Base-by-base conservation (phyloP, 1,140 invertebrate genomes). In the Papilio polytes region DNA sequence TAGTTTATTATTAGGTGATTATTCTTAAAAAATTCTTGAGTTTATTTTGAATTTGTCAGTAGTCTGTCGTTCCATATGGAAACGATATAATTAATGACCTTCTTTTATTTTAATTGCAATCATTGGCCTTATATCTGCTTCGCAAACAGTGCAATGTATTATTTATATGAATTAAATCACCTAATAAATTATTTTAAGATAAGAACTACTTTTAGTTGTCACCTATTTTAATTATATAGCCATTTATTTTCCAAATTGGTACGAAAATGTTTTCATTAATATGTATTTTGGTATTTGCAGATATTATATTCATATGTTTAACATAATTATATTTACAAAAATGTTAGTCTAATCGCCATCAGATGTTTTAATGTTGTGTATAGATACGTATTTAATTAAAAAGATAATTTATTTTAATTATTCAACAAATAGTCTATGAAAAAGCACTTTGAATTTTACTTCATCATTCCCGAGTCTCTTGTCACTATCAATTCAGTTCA, bases 401-500 rank as follows among this genome's bases (percentile, higher is more conserved):
- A 6, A 8, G 36, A 41, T n/a, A 56, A 20, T n/a, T 56, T 26
- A 63, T 63, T 59, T 59, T 22, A 8, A 59, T 10, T 63, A 63
- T n/a, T 56, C 18, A 26, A 2, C 18, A 13, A 9, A 26, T 22
- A 12, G 1, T 56, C 18, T 56, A 26, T 22, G 6, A 26, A 13
- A 3, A 63, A n/a, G 20, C 2, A 22, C 31, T 36, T 22, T 63
- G 20, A 12, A 31, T 13, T 20, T 26, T 13, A 63, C 22, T 31
- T 26, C 20, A n/a, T 18, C 18, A 9, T 20, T 56, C 18, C 18
- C 48, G 3, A 51, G 18, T 56, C 53, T 20, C 53, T 56, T 26
- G 59, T 63, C 59, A 6, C 22, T 63, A 70, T 31, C 63, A 66
- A 66, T 70, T 70, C 26, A 70, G 63, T 31, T 31, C 26, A 70